phyloP scores from a whole-genome alignment of 2,797 vertebrate genomes.

The Chaenodraco wilsoni region DNA sequence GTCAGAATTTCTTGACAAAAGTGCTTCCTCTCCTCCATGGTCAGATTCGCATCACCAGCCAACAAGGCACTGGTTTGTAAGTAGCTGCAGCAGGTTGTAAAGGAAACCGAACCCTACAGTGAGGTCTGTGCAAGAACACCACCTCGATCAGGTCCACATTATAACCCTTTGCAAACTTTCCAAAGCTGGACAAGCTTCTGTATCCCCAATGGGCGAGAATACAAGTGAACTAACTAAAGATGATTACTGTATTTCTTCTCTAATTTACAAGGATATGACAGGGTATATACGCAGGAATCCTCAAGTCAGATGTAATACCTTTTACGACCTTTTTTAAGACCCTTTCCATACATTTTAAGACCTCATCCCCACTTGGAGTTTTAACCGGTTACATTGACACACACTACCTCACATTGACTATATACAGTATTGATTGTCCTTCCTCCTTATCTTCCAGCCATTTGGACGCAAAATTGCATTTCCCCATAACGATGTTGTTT shows the following conservation, averaged over 20 bases:
- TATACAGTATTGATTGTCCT: too few species aligned
- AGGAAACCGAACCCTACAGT: constrained; percentile 70
- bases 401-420: too few species aligned
- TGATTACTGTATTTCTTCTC: neutral
- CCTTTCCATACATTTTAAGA: too few species aligned
- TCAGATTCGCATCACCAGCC: constrained; percentile 90
- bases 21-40: constrained; percentile 86
- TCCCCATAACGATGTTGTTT: too few species aligned
- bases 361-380: too few species aligned
- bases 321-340: too few species aligned
- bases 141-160: neutral
- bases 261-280: neutral
- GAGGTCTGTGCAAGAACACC: neutral
- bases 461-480: too few species aligned
- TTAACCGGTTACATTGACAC: too few species aligned
- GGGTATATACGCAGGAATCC: too few species aligned
- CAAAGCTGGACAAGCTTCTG: too few species aligned
- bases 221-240: neutral
- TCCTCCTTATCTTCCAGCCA: too few species aligned
- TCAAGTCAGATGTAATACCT: too few species aligned
- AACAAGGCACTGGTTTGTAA: constrained; percentile 95
- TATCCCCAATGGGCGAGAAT: neutral
- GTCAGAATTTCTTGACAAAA: constrained; percentile 95
- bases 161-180: neutral
- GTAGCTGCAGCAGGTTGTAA: constrained; percentile 87